Evolutionary conservation across 2,797 vertebrate species (phyloP), one percentile per base, ranked within the genome.

Genomic region (Threskiornis aethiopicus): DNA sequence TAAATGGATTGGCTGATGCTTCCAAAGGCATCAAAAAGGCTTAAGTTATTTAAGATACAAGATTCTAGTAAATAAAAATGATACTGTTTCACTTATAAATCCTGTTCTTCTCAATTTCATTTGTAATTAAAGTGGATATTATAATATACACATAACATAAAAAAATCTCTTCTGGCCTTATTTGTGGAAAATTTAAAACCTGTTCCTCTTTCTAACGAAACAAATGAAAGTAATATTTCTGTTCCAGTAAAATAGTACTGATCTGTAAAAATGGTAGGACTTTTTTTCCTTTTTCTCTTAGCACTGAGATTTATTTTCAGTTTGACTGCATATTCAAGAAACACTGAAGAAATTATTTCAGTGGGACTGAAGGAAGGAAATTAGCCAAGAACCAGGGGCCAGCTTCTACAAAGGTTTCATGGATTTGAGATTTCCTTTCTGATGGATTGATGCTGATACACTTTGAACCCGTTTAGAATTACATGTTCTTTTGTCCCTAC

Each of bases 81-180:
- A 29, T 9, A 67, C 26, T 52, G 46, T n/a, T 80, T 73, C 5
- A 49, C 80, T 93, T 85, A 35, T 20, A 90, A 80, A 73, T 61
- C 5, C 1, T 82, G 69, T n/a, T 57, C 54, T 47, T 64, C 14
- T 91, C 46, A 33, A 41, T 57, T 82, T 64, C 26, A 81, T 69
- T 83, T 81, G 9, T n/a, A 93, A 92, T 89, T 91, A n/a, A 95
- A 67, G 47, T 67, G n/a, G 55, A 31, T 93, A 55, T 73, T 73
- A 47, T 26, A 44, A 76, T 17, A 66, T 2, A 85, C 19, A 82
- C 5, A 10, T 39, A 84, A 59, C 13, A 91, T 1, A 92, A 47
- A 41, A 70, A 92, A 82, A 69, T n/a, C 4, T 84, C 57, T 80
- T 86, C 39, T 47, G 22, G 61, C 35, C 25, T 87, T 86, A 62